Base-by-base conservation (phyloP, 2,888 invertebrate species). In the Habrosyne pyritoides region DNA sequence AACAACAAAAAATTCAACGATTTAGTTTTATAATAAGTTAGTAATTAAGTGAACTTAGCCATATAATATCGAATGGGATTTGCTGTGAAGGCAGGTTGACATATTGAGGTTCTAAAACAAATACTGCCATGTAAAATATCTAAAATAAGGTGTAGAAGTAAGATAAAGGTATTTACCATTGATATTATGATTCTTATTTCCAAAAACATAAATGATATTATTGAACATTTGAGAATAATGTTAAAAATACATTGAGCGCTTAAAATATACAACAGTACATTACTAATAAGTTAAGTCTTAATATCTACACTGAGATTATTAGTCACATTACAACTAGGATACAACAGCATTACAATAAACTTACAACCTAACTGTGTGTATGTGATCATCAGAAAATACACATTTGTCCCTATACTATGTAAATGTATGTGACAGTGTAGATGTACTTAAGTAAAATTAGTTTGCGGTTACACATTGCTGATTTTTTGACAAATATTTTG, bases 1-100 rank as follows among this genome's bases (percentile, higher is more conserved):
- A 75, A 78, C 79, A 78, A 74, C 73, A 80, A 81, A 78, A 77
- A 75, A 78, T 28, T 28, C 49, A 28, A 50, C 50, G 28, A 18
- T 50, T 50, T 42, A 42, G 42, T 42, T 42, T 18, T n/a, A 18
- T 42, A 24, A 24, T 24, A 42, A 42, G 42, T 42, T 18, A 18
- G 42, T 42, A 3, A 42, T 42, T 42, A 42, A 42, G 42, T 5
- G 14, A 8, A 42, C 8, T 7, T 42, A 42, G 42, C 42, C n/a
- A 42, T 14, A 14, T 42, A 18, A 42, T 14, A 18, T 42, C 18
- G 18, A 42, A 42, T 42, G 8, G 18, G 14, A 2, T 42, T 42
- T 18, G 1, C 18, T 8, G 8, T 18, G 3, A 1, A 18, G 42
- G 42, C 42, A 6, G 10, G 2, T n/a, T 33, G 42, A 42, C 8